Evolutionary conservation across 2,888 invertebrate genomes (phyloP).

Genomic region (Euzophera pinguis): DNA sequence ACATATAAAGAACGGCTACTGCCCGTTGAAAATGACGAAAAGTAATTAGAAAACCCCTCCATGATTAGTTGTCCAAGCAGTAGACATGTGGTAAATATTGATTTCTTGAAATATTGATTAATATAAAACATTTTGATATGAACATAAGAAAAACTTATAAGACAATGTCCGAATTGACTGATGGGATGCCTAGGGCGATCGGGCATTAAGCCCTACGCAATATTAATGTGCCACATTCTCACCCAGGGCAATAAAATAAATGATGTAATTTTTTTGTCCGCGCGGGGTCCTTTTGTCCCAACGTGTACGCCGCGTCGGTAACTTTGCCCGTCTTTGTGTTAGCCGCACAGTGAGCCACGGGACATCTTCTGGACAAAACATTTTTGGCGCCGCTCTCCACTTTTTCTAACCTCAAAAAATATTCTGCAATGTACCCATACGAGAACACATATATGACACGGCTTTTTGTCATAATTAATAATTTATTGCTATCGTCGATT

Average conservation of each 20-base stretch:
- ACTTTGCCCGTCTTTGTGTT: constrained; percentile 57
- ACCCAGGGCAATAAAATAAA: constrained; percentile 77
- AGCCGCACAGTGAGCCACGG: constrained; percentile 55
- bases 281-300: constrained; percentile 64
- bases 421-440: constrained; percentile 51
- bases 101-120: not conserved
- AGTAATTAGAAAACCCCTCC: no score
- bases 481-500: constrained; percentile 71
- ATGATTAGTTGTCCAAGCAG: no score
- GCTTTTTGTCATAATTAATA: constrained; percentile 76
- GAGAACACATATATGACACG: constrained; percentile 47
- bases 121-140: not conserved
- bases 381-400: constrained; percentile 70
- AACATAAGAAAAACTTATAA: constrained; percentile 24
- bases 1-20: no score
- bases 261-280: constrained; percentile 78
- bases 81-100: no score
- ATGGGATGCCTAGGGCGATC: constrained; percentile 68
- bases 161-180: constrained; percentile 42
- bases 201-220: constrained; percentile 69
- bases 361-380: constrained; percentile 71
- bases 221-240: constrained; percentile 76
- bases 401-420: constrained; percentile 38
- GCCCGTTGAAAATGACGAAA: no score
- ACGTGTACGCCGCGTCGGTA: constrained; percentile 54